Evolutionary conservation across 2,797 vertebrate species (phyloP), one percentile per base, ranked within the genome.

Genomic region (Helostoma temminkii): DNA sequence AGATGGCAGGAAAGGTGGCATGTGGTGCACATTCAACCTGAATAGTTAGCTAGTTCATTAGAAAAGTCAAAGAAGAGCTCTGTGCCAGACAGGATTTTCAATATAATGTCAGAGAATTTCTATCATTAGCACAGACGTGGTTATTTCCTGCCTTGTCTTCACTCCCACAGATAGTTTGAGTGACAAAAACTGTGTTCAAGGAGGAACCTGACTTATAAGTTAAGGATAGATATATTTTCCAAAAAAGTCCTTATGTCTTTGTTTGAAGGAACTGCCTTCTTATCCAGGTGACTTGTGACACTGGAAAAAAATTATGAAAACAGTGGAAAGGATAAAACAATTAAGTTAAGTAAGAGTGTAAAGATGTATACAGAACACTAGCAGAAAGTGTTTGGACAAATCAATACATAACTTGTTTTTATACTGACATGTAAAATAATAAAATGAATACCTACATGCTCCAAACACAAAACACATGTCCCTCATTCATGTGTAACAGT

Each of bases 31-130:
- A 81, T 75, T 74, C 78, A 70, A 87, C 62, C 74, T 84, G 91
- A 93, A 87, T 90, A 78, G 77, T 66, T 85, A 90, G 88, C 84
- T 68, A 71, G 88, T 91, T 93, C 87, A 94, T 94, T 93, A 93
- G 89, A 62, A 72, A 76, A 87, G 73, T 84, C 80, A 83, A 87
- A 88, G 74, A 82, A 76, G 41, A 76, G 76, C 60, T 81, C 57
- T 30, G 43, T 57, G 71, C 39, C 50, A 60, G 68, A 76, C 62
- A 61, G 50, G 30, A 34, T 78, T 69, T 82, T 55, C 76, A 77
- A 86, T 90, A 67, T 88, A 76, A 84, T 88, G 89, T 85, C 89
- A 91, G 46, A 80, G 71, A 77, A 78, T 69, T 77, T 72, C 74
- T 50, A 88, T 91, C 86, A 90, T 92, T 91, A 90, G 85, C 47